Conservation (phyloP, 2,113 vertebrate species). For the Neopipo cinnamomea region DNA sequence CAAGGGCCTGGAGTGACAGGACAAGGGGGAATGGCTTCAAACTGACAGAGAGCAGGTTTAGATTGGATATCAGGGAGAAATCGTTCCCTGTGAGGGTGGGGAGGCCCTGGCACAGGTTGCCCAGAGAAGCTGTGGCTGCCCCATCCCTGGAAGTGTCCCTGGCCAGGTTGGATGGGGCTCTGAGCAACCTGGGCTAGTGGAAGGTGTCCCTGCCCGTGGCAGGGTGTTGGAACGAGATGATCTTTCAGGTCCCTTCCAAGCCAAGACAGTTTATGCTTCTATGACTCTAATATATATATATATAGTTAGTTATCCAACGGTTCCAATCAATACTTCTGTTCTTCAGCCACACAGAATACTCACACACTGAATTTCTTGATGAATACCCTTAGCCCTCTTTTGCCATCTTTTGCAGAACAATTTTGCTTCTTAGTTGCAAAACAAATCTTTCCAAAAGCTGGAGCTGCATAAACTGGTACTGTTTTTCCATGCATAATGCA, state of each 20-base stretch:
- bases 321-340: not conserved
- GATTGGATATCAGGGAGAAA: not conserved
- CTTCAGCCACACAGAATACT: not conserved
- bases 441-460: not conserved
- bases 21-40: not conserved
- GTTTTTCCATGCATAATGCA: not conserved
- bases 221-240: fast-evolving
- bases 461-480: not conserved
- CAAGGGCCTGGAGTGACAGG: not conserved
- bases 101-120: not conserved
- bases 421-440: not conserved
- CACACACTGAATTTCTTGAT: not conserved
- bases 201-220: not conserved
- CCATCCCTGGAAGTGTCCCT: fast-evolving
- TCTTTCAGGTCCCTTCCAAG: not conserved
- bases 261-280: not conserved
- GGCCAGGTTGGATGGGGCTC: fast-evolving
- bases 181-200: fast-evolving
- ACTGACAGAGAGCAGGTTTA: not conserved
- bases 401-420: not conserved
- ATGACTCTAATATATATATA: not conserved
- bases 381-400: not conserved
- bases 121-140: not conserved
- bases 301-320: not conserved
- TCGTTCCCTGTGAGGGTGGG: fast-evolving